A percentile compares a stretch with the other conserved stretches of the same genome.
phyloP scores from a whole-genome alignment of 2,888 invertebrate genomes.

The Nyleta sp. region DNA sequence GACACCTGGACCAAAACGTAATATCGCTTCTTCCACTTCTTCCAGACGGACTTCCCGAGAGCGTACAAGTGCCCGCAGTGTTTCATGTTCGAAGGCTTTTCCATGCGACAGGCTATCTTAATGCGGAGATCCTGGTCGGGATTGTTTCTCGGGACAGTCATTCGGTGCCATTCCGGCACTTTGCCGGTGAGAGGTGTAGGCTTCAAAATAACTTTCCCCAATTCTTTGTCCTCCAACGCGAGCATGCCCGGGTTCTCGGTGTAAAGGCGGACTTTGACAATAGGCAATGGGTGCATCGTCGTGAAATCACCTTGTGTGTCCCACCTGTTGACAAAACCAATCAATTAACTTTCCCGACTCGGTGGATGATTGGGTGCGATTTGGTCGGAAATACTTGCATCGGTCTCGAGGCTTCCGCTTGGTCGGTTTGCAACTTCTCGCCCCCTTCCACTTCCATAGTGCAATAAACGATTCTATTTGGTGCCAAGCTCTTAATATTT shows the following conservation, averaged over 20 bases:
- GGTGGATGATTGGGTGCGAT: too few species aligned
- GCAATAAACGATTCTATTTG: constrained; percentile 99
- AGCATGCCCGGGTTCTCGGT: constrained; percentile 99
- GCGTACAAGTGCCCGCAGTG: constrained; percentile 98
- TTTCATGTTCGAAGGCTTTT: constrained; percentile 99
- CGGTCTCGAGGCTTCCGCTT: constrained; percentile 99
- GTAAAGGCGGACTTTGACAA: constrained; percentile 98
- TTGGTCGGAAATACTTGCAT: constrained; percentile 88
- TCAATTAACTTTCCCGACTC: background rate
- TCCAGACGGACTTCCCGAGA: constrained; percentile 99
- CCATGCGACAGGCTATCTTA: constrained; percentile 99
- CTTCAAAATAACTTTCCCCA: constrained; percentile 95
- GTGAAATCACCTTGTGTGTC: constrained; percentile 99
- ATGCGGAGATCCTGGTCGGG: constrained; percentile 98
- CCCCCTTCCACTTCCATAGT: constrained; percentile 99
- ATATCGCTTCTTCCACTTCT: constrained; percentile 99
- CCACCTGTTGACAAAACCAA: constrained; percentile 88
- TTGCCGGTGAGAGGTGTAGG: constrained; percentile 95
- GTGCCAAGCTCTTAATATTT: constrained; percentile 97
- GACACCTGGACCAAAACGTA: constrained; percentile 99
- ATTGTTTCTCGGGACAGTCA: constrained; percentile 97
- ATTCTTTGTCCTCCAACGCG: constrained; percentile 99
- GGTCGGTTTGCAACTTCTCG: constrained; percentile 99
- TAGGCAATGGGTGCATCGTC: constrained; percentile 97
- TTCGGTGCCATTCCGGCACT: constrained; percentile 99